Base-by-base conservation (phyloP, 64 coral and sea anemone species). In the Anthopleura sola region DNA sequence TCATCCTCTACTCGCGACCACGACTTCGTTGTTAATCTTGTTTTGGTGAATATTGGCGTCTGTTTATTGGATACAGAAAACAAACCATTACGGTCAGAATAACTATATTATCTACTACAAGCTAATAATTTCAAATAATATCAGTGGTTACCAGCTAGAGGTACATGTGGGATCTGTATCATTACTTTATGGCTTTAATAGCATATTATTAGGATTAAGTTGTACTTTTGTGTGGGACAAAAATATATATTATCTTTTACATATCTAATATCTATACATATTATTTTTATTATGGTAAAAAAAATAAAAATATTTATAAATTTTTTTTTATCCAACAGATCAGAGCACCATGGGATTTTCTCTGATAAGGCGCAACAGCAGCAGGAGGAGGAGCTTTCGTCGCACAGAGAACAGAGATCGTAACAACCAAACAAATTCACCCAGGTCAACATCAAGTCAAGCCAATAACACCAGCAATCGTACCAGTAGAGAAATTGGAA, bases 301-400 rank as follows among this genome's bases (percentile, higher is more conserved):
- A 34, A 71, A 33, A 71, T 29, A 28, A 34, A 34, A 71, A 28
- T 32, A 15, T 15, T 31, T 34, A 53, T 15, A 34, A 13, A 0
- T 34, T 34, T 71, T 32, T 46, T 81, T 23, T 81, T 81, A 48
- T 81, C 38, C 17, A 0, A 24, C 78, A 81, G 78, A 81, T 6
- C 10, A 56, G 49, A 83, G 6, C 50, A 84, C 36, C 60, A 97
- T 97, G 94, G 94, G 94, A 62, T 68, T 92, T 32, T 89, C 94
- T 17, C 53, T 97, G 37, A 75, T 97, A 47, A 76, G 94, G 55
- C 76, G 94, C 47, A 97, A 97, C 87, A 97, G 94, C 71, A 97
- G 94, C 90, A 83, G 83, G 24, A 92, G 87, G 53, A 69, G 75
- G 81, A 97, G 94, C 28, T 97, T 97, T 44, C 91, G 87, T 36